Conservation (phyloP, 1,140 invertebrate species). For the Chironomus tepperi region DNA sequence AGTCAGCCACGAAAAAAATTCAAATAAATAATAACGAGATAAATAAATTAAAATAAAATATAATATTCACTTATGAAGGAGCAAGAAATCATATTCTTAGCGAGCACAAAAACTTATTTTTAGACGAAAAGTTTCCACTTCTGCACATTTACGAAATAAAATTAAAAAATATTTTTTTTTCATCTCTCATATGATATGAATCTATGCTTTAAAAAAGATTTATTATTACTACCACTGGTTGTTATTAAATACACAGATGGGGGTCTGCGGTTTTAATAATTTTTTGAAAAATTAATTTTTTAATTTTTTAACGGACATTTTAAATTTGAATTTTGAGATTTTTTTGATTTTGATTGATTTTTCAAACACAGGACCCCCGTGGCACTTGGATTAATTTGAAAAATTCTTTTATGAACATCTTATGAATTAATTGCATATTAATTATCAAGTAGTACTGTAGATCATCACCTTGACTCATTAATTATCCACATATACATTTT, state of each 20-base stretch:
- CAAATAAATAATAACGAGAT: neutral
- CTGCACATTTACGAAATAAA: neutral
- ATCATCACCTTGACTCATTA: neutral
- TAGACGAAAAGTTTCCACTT: neutral
- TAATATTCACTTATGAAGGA: neutral
- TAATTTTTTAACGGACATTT: too few species aligned
- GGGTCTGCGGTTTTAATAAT: too few species aligned
- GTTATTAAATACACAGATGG: neutral
- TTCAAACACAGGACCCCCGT: too few species aligned
- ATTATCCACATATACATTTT: neutral
- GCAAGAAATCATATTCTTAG: neutral
- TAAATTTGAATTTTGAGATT: too few species aligned
- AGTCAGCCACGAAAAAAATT: neutral
- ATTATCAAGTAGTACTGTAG: neutral
- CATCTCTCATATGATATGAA: neutral
- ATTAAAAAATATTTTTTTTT: neutral
- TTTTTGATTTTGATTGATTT: neutral
- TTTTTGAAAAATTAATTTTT: too few species aligned
- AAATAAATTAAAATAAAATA: neutral
- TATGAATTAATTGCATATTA: neutral
- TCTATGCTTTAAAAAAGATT: constrained; percentile 7
- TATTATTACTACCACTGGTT: neutral
- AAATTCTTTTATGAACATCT: neutral
- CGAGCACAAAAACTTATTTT: constrained; percentile 14
- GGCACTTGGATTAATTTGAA: too few species aligned